A percentile compares a stretch with the other conserved stretches of the same genome.
These are phyloP conservation scores for Erythrolamprus reginae DNA, from an alignment of 2,113 vertebrate species.

Conservation along the genomic window DNA sequence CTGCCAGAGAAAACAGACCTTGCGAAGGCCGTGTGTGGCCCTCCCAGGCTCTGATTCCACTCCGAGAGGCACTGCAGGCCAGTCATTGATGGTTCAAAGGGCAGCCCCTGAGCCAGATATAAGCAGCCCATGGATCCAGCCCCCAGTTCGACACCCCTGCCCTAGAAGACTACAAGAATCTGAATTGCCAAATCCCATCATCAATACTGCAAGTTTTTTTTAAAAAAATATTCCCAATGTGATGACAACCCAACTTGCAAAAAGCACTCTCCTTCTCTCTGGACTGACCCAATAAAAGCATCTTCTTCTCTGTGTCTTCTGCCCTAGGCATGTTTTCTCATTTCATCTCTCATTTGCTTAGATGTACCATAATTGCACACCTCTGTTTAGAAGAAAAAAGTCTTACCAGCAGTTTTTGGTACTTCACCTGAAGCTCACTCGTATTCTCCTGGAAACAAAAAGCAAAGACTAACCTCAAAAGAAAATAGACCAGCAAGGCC, in stretches of 20 bases:
- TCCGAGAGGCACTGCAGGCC: too few species aligned
- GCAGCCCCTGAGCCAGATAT: too few species aligned
- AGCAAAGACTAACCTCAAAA: neutral
- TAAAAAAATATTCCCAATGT: neutral
- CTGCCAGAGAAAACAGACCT: too few species aligned
- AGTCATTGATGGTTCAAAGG: too few species aligned
- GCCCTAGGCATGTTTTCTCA: neutral
- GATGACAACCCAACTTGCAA: too few species aligned
- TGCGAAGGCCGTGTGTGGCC: too few species aligned
- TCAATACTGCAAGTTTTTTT: neutral
- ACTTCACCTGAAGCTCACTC: slow-evolving; percentile 76
- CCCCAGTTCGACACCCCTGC: too few species aligned
- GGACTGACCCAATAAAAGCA: neutral
- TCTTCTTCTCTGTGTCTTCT: neutral
- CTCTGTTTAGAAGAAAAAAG: neutral
- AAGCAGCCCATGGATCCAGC: too few species aligned
- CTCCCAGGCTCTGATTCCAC: too few species aligned
- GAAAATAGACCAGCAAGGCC: neutral
- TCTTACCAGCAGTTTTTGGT: slow-evolving; percentile 90
- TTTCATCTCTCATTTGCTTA: neutral
- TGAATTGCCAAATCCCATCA: neutral
- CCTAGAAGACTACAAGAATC: neutral
- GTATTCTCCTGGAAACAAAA: slow-evolving; percentile 71
- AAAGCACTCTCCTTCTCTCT: neutral
- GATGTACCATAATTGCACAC: neutral